Percentiles rank a stretch among this genome's conserved stretches.
Conservation (phyloP, 2,888 invertebrate species). For the Chouioia cunea region DNA sequence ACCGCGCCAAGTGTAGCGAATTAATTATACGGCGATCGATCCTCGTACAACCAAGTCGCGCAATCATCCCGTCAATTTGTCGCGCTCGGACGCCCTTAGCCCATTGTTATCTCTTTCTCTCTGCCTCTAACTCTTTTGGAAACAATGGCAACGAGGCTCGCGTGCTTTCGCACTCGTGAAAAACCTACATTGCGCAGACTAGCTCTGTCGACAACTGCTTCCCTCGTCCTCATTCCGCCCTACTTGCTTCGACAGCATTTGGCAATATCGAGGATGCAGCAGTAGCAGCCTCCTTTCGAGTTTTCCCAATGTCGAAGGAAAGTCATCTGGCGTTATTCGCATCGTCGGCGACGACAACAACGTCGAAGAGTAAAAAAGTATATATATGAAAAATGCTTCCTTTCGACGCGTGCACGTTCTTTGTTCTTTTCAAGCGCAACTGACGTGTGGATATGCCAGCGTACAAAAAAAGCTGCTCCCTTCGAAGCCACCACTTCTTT, state of each 20-base stretch:
- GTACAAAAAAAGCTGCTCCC: too few relatives aligned
- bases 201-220: background rate
- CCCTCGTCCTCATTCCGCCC: conserved; percentile 47
- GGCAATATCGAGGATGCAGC: conserved; percentile 45
- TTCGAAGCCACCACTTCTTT: background rate
- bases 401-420: background rate
- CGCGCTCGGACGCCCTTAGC: conserved; percentile 37
- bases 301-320: conserved; percentile 19
- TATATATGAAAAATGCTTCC: background rate
- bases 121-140: conserved; percentile 1
- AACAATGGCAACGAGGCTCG: conserved; percentile 17
- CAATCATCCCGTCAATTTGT: conserved; percentile 53
- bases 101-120: background rate
- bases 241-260: conserved; percentile 52
- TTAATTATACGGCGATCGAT: conserved; percentile 34
- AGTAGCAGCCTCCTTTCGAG: too few relatives aligned
- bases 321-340: background rate
- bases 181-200: conserved; percentile 29
- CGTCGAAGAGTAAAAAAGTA: conserved; percentile 11
- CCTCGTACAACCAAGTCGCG: conserved; percentile 46
- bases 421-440: background rate
- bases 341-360: conserved; percentile 3
- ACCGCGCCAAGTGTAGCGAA: conserved; percentile 3
- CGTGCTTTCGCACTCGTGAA: too few relatives aligned
- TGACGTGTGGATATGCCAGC: background rate